Evolutionary conservation across 1,140 invertebrate species (phyloP).

Genomic region (Dreissena polymorpha): DNA sequence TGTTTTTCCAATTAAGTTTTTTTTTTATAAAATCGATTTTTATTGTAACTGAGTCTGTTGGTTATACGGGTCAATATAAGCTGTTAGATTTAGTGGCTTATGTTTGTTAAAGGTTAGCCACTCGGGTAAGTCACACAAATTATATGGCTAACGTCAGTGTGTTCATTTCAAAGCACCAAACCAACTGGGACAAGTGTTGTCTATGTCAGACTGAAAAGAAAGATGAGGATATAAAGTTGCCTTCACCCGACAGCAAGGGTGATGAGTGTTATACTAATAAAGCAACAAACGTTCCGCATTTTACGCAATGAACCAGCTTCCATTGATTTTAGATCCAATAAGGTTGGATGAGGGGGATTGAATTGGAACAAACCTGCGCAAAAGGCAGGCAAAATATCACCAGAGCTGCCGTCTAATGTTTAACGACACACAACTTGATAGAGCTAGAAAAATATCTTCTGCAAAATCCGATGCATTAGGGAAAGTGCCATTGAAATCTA

Average conservation of each 20-base stretch:
- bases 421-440: conserved; percentile 22
- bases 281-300: conserved; percentile 41
- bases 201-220: conserved; percentile 40
- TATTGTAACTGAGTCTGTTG: no score
- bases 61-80: no score
- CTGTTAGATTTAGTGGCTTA: no score
- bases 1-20: no score
- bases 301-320: conserved; percentile 28
- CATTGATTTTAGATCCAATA: conserved; percentile 28
- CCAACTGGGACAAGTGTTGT: conserved; percentile 39
- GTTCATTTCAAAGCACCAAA: background rate
- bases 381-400: conserved; percentile 27
- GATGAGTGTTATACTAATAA: conserved; percentile 11
- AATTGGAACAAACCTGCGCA: conserved; percentile 36
- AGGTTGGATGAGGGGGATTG: conserved; percentile 45
- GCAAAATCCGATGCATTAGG: background rate
- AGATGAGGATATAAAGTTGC: conserved; percentile 28
- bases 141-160: background rate
- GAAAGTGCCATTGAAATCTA: background rate
- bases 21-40: no score
- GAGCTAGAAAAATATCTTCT: background rate
- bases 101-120: no score
- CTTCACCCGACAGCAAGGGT: conserved; percentile 2
- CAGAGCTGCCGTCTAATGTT: conserved; percentile 20
- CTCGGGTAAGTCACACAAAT: no score